A percentile compares a stretch with the other conserved stretches of the same genome.
Conservation (phyloP, 2,888 invertebrate genomes). For the Gandaritis pyraliata region DNA sequence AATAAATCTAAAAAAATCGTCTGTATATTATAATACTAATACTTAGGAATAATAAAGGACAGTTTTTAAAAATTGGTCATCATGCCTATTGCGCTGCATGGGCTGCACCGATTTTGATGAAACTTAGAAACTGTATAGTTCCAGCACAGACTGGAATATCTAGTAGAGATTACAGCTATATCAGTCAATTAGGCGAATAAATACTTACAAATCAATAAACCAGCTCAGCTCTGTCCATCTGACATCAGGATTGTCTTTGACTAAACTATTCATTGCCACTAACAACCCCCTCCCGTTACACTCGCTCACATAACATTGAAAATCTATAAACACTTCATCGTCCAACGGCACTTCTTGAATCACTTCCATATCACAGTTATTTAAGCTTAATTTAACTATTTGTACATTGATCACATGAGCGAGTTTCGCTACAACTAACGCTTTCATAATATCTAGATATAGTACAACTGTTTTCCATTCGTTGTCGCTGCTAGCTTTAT, state of each 20-base stretch:
- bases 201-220: slow-evolving; percentile 86
- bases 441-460: slow-evolving; percentile 70
- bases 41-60: too few species aligned
- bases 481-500: slow-evolving; percentile 63
- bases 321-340: slow-evolving; percentile 71
- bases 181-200: background rate
- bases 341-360: slow-evolving; percentile 71
- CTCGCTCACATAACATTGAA: slow-evolving; percentile 85
- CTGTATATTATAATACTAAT: too few species aligned
- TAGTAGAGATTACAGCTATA: too few species aligned
- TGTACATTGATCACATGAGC: slow-evolving; percentile 78
- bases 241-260: slow-evolving; percentile 84
- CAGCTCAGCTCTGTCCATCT: slow-evolving; percentile 90
- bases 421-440: slow-evolving; percentile 68
- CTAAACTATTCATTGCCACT: slow-evolving; percentile 85
- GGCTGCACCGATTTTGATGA: too few species aligned
- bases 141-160: too few species aligned
- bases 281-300: slow-evolving; percentile 83
- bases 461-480: slow-evolving; percentile 70
- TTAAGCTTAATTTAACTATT: slow-evolving; percentile 67
- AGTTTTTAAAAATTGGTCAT: too few species aligned
- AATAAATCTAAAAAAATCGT: too few species aligned
- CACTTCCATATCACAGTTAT: slow-evolving; percentile 72
- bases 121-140: too few species aligned
- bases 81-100: too few species aligned